Evolutionary conservation across 2,888 invertebrate species (phyloP).

Genomic region (Stegophylla sp.): DNA sequence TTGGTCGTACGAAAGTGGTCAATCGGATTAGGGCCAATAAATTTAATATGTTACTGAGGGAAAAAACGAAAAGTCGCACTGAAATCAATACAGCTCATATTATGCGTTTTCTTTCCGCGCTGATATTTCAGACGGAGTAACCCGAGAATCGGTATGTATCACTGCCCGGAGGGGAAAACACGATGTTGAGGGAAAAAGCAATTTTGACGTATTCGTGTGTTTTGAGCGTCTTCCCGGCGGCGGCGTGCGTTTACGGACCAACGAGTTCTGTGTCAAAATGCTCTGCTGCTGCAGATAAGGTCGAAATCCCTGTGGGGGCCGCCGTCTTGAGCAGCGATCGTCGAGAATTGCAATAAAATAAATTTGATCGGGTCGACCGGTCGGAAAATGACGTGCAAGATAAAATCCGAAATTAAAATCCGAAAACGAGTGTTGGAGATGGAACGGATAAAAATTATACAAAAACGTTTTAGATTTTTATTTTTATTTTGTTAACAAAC

Average conservation of each 20-base stretch:
- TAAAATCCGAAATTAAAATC: too few relatives aligned
- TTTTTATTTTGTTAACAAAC: too few relatives aligned
- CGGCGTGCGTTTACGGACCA: constrained; percentile 13
- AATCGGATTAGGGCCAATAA: background rate
- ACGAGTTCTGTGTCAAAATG: background rate
- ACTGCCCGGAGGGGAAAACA: background rate
- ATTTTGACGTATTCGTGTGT: constrained; percentile 35
- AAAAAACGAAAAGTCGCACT: background rate
- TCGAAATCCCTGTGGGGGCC: background rate
- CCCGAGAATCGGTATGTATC: constrained; percentile 24
- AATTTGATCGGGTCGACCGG: constrained; percentile 1
- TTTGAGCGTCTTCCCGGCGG: background rate
- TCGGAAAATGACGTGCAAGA: constrained; percentile 5
- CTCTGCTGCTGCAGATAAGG: background rate
- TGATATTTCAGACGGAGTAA: constrained; percentile 22
- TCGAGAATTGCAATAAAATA: background rate
- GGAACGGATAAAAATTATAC: too few relatives aligned
- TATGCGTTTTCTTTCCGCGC: background rate
- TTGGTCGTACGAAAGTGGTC: background rate
- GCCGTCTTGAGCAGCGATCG: background rate
- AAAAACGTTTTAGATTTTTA: too few relatives aligned
- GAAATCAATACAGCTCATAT: constrained; percentile 25
- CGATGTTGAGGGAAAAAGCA: background rate
- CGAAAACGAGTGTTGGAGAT: background rate
- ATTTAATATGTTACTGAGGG: background rate